Conservation (phyloP, 2,113 vertebrate species). For the Thalassarche chlororhynchos region DNA sequence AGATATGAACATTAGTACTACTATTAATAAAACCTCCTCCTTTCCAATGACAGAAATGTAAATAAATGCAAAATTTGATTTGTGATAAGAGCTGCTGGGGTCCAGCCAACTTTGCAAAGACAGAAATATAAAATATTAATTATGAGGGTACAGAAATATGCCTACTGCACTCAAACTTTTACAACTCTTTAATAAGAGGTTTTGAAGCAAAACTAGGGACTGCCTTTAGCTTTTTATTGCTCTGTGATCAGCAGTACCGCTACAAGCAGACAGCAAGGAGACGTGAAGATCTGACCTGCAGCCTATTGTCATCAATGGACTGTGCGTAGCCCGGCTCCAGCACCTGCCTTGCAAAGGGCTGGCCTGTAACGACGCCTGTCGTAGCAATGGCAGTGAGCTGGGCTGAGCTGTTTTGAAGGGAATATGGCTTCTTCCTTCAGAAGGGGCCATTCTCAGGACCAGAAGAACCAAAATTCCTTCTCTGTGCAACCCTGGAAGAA, state of each 20-base stretch:
- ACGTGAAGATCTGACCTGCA: background rate
- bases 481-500: background rate
- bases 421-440: background rate
- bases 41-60: constrained; percentile 2
- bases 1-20: constrained; percentile 9
- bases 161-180: background rate
- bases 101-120: background rate
- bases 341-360: background rate
- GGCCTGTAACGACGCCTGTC: background rate
- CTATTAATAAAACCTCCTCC: constrained; percentile 21
- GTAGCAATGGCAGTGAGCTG: background rate
- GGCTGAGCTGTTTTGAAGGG: background rate
- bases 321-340: background rate
- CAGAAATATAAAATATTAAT: background rate
- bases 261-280: background rate
- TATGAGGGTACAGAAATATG: background rate
- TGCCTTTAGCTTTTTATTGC: background rate
- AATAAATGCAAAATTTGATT: background rate
- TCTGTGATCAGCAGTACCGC: background rate
- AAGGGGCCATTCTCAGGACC: background rate
- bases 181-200: background rate
- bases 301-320: background rate
- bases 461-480: background rate
- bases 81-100: background rate
- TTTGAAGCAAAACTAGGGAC: background rate